Evolutionary conservation across 2,113 vertebrate species (phyloP).

Genomic region (Thunnus thynnus): DNA sequence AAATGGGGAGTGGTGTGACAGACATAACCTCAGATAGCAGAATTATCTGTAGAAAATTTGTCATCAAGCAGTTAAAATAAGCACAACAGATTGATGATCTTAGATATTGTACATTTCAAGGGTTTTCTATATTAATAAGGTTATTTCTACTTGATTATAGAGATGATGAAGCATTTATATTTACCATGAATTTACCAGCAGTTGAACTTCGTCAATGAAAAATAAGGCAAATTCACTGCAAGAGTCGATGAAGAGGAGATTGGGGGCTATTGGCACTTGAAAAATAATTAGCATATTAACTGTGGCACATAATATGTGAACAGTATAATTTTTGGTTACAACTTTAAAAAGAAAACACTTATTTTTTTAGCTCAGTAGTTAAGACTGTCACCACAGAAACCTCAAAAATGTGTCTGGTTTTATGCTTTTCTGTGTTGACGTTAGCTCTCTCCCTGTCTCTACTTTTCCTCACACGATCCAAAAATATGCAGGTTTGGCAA

Average conservation of each 20-base stretch:
- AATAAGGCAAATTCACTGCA: neutral
- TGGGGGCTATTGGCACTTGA: too few relatives aligned
- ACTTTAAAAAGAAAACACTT: neutral
- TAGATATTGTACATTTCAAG: too few relatives aligned
- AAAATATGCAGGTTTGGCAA: constrained; percentile 15
- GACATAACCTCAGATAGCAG: too few relatives aligned
- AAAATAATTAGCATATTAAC: neutral
- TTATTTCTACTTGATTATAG: neutral
- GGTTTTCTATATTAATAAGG: too few relatives aligned
- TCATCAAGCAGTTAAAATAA: too few relatives aligned
- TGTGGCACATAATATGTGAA: neutral
- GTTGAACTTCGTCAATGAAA: neutral
- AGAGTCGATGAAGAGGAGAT: too few relatives aligned
- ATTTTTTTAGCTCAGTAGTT: neutral
- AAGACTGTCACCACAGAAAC: too few relatives aligned
- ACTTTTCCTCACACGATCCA: neutral
- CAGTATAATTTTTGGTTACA: neutral
- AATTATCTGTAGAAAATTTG: too few relatives aligned
- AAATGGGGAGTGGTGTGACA: too few relatives aligned
- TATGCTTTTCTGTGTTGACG: neutral
- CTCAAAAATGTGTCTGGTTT: neutral
- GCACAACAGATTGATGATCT: too few relatives aligned
- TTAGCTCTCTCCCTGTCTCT: constrained; percentile 19
- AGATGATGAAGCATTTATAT: neutral
- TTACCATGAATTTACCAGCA: neutral